These are phyloP conservation scores for Cliona cf. orientalis DNA, from an alignment of 37 sponge, comb jelly and placozoan species.

Conservation along the genomic window DNA sequence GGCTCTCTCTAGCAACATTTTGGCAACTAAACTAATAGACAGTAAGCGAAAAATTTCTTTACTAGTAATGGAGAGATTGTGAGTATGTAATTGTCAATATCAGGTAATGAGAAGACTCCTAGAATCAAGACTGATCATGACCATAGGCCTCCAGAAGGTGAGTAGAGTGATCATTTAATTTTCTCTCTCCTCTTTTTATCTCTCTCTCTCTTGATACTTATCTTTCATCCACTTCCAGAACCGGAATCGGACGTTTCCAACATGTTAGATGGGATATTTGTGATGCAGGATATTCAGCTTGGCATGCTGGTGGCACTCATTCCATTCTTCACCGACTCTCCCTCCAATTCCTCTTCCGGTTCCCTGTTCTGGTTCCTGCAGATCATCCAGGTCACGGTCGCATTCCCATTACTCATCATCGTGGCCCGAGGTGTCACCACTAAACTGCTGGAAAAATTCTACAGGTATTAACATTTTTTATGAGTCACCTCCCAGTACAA, in stretches of 20 bases:
- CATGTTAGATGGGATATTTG: conserved; percentile 73
- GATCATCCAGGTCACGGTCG: conserved; percentile 49
- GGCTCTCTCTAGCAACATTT: conserved; percentile 85
- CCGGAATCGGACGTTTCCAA: conserved; percentile 30
- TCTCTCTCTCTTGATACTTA: neutral
- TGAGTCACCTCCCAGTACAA: neutral
- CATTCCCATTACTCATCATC: conserved; percentile 48
- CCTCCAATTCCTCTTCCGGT: neutral
- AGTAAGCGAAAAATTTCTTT: too few relatives aligned
- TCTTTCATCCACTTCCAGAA: neutral
- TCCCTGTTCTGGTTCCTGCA: conserved; percentile 11
- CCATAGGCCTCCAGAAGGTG: too few relatives aligned
- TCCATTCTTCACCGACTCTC: conserved; percentile 58
- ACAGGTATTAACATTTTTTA: conserved; percentile 22
- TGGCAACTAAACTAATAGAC: conserved; percentile 73
- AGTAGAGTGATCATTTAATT: too few relatives aligned
- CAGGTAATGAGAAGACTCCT: too few relatives aligned
- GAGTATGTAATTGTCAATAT: too few relatives aligned
- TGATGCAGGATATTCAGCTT: conserved; percentile 89
- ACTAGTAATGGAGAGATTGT: too few relatives aligned
- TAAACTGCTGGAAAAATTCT: conserved; percentile 35
- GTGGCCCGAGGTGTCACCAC: conserved; percentile 22
- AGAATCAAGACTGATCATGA: too few relatives aligned
- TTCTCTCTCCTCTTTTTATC: too few relatives aligned
- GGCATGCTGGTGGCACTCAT: conserved; percentile 77